Percentiles rank a stretch among this genome's conserved stretches.
phyloP scores from a whole-genome alignment of 2,888 invertebrate species.

The Heliconius cydno region DNA sequence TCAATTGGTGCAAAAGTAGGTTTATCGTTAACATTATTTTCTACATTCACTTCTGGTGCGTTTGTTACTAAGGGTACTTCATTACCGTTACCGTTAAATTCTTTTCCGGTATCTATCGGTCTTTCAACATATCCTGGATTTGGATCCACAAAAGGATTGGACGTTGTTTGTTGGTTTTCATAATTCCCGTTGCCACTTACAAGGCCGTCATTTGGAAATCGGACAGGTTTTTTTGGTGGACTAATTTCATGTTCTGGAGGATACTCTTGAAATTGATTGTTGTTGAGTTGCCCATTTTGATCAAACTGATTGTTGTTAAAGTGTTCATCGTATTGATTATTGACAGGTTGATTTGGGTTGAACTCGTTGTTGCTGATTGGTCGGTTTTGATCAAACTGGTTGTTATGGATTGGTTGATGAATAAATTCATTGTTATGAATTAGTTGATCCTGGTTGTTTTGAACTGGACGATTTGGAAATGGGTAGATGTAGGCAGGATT shows the following conservation, averaged over 20 bases:
- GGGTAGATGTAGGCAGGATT: conserved; percentile 49
- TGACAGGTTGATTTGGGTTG: neutral
- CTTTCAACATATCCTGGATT: conserved; percentile 12
- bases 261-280: conserved; percentile 11
- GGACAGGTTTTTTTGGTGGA: conserved; percentile 43
- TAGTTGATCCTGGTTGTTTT: conserved; percentile 29
- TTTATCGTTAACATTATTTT: neutral
- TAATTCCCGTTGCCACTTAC: conserved; percentile 42
- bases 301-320: conserved; percentile 13
- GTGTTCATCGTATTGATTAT: neutral
- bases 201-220: conserved; percentile 47
- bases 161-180: conserved; percentile 28
- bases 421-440: neutral
- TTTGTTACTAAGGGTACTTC: conserved; percentile 2
- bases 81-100: conserved; percentile 26
- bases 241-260: conserved; percentile 40
- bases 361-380: conserved; percentile 31
- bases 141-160: conserved; percentile 16
- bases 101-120: conserved; percentile 28
- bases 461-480: conserved; percentile 44
- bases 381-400: conserved; percentile 20
- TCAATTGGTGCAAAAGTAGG: conserved; percentile 24
- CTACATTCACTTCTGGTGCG: neutral
- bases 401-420: conserved; percentile 16
- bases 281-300: neutral